A percentile compares a stretch with the other conserved stretches of the same genome.
Evolutionary conservation across 2,888 invertebrate genomes (phyloP).

Genomic region (Stegophylla sp.): DNA sequence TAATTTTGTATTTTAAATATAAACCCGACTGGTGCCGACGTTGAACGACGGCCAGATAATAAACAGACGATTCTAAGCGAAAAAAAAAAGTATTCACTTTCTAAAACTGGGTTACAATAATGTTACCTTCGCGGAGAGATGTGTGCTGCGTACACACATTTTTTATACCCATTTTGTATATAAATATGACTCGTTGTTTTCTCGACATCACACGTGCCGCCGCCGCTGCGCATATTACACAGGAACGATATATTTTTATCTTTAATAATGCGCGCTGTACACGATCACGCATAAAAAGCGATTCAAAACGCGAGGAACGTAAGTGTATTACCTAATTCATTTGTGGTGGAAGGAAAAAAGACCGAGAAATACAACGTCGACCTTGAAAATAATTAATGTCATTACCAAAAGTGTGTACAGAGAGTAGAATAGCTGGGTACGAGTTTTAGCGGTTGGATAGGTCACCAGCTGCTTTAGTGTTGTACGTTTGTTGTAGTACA

Average conservation of each 20-base stretch:
- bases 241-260: not conserved
- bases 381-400: conserved; percentile 27
- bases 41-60: conserved; percentile 14
- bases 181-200: conserved; percentile 4
- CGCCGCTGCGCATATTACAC: not conserved
- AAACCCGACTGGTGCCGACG: conserved; percentile 1
- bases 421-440: not conserved
- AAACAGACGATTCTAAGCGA: not conserved
- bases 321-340: not conserved
- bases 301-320: conserved; percentile 13
- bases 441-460: not conserved
- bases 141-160: not conserved
- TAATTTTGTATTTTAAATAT: conserved; percentile 25
- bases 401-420: conserved; percentile 5
- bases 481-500: no score
- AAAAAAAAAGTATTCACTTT: not conserved
- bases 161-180: not conserved
- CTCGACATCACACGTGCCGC: not conserved
- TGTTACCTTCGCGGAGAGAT: no score
- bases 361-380: not conserved
- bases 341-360: not conserved
- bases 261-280: not conserved
- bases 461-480: not conserved
- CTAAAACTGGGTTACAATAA: no score
- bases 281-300: conserved; percentile 3